These are phyloP conservation scores for Simalia tracyae DNA, from an alignment of 2,797 vertebrate genomes.

Conservation along the genomic window DNA sequence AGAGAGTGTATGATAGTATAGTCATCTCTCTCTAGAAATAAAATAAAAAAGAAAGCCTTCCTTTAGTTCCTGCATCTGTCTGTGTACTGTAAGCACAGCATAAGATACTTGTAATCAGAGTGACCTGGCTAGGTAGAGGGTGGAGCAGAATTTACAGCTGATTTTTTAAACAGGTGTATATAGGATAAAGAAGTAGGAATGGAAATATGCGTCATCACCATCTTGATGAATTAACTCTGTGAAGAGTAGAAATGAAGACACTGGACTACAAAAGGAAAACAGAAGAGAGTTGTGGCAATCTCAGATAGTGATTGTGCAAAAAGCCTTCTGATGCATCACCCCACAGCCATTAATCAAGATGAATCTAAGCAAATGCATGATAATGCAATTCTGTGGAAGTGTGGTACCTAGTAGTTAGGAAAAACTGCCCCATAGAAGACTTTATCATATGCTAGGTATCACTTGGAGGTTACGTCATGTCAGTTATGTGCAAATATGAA, in stretches of 20 bases:
- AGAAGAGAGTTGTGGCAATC: neutral
- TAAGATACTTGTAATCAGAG: too few species aligned
- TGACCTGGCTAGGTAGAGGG: too few species aligned
- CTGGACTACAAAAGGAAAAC: neutral
- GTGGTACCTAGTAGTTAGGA: neutral
- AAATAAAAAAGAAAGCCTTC: too few species aligned
- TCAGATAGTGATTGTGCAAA: neutral
- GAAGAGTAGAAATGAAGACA: neutral
- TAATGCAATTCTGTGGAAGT: neutral
- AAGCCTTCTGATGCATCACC: too few species aligned
- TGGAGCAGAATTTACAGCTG: too few species aligned
- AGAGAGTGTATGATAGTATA: too few species aligned
- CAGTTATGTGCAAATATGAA: neutral
- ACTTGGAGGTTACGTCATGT: neutral
- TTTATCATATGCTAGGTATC: neutral
- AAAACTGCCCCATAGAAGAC: neutral
- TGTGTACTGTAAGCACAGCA: too few species aligned
- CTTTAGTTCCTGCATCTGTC: too few species aligned
- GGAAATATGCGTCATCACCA: neutral
- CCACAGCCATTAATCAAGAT: neutral
- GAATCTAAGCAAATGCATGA: neutral
- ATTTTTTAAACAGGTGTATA: too few species aligned
- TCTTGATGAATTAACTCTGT: neutral
- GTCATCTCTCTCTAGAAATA: too few species aligned
- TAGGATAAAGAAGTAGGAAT: neutral